A percentile compares a stretch with the other conserved stretches of the same genome.
Evolutionary conservation across 92 coral and sea anemone genomes (phyloP).

Genomic region (Porites divaricata): DNA sequence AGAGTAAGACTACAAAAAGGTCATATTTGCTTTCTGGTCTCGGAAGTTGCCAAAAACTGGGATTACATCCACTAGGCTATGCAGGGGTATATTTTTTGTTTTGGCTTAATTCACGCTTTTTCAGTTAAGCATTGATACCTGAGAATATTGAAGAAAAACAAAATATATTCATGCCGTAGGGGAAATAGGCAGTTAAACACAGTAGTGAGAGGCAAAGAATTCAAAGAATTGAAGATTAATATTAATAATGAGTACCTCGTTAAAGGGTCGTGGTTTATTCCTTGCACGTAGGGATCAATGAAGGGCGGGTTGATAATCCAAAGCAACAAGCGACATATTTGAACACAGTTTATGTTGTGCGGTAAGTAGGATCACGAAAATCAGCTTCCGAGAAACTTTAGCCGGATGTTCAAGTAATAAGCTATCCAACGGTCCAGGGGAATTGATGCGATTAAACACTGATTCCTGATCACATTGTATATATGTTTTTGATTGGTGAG

Average conservation of each 20-base stretch:
- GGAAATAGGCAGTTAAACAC: not conserved
- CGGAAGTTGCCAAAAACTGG: too few species aligned
- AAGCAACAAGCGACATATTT: not conserved
- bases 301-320: not conserved
- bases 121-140: too few species aligned
- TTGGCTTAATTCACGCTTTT: too few species aligned
- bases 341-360: not conserved
- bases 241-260: not conserved
- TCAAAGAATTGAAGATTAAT: not conserved
- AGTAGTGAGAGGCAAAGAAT: not conserved
- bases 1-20: too few species aligned
- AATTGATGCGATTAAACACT: too few species aligned
- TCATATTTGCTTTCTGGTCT: too few species aligned
- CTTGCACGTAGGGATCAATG: not conserved
- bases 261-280: not conserved
- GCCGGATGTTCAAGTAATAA: not conserved
- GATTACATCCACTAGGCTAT: too few species aligned
- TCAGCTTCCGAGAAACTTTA: not conserved
- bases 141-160: too few species aligned
- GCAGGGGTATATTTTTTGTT: too few species aligned
- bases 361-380: not conserved
- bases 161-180: not conserved
- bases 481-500: too few species aligned
- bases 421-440: too few species aligned
- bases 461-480: too few species aligned